phyloP scores from a whole-genome alignment of 2,113 vertebrate genomes.

The Paradisaea rubra region DNA sequence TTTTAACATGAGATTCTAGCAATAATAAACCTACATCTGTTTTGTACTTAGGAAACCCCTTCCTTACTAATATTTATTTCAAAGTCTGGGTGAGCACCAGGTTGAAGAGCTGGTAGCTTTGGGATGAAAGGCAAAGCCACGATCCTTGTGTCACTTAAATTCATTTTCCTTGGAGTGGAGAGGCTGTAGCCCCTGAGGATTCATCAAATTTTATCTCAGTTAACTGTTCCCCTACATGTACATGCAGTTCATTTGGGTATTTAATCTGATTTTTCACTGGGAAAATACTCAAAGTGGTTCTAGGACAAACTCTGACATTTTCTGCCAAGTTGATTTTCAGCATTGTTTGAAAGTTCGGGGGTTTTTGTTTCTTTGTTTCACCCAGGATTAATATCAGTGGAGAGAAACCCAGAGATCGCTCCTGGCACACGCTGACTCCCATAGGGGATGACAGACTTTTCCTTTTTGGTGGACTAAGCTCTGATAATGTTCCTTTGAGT shows the following conservation, averaged over 20 bases:
- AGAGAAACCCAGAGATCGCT: constrained; percentile 80
- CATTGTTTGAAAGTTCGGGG: background rate
- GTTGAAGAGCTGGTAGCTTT: background rate
- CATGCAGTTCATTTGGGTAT: background rate
- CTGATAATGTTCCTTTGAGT: constrained; percentile 90
- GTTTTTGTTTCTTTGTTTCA: background rate
- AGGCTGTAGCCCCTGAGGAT: background rate
- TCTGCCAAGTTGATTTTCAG: background rate
- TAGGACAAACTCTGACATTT: background rate
- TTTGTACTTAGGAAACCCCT: background rate
- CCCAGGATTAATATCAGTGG: constrained; percentile 76
- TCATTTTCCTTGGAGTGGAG: background rate
- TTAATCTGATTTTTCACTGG: background rate
- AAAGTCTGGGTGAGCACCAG: background rate
- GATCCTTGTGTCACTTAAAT: background rate
- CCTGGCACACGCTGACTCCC: constrained; percentile 89
- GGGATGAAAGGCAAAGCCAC: background rate
- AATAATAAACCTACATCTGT: background rate
- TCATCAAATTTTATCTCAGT: background rate
- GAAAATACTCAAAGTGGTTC: background rate
- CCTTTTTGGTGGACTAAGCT: constrained; percentile 89
- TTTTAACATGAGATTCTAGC: background rate
- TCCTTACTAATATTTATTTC: background rate
- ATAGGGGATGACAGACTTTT: constrained; percentile 84
- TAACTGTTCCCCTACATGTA: background rate